Conservation (phyloP, 2,797 vertebrate genomes). For the Sebastes flavidus region DNA sequence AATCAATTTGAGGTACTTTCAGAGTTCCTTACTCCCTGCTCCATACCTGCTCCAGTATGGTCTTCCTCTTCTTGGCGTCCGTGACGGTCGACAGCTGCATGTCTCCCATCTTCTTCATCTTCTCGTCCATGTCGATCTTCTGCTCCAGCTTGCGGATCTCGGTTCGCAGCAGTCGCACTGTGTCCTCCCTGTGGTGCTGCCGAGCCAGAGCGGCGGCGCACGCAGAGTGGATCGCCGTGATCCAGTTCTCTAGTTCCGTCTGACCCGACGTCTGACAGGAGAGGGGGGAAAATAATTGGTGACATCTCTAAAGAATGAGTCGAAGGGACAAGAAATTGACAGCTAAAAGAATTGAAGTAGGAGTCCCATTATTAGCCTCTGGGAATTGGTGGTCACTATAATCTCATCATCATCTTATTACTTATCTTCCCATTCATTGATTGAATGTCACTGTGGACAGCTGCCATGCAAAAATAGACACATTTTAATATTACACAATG, state of each 20-base stretch:
- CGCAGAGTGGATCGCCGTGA: slow-evolving; percentile 93
- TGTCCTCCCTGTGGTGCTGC: slow-evolving; percentile 93
- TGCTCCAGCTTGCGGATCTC: slow-evolving; percentile 93
- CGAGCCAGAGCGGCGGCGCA: slow-evolving; percentile 90
- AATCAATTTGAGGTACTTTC: background rate
- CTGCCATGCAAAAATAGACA: slow-evolving; percentile 64
- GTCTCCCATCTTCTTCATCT: slow-evolving; percentile 97
- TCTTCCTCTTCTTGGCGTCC: slow-evolving; percentile 93
- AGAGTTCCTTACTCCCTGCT: background rate
- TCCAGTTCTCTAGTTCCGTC: slow-evolving; percentile 96
- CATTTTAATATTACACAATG: slow-evolving; percentile 61
- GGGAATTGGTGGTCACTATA: slow-evolving; percentile 2
- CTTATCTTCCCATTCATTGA: slow-evolving; percentile 43
- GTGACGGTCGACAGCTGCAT: slow-evolving; percentile 94
- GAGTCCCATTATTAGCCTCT: slow-evolving; percentile 11
- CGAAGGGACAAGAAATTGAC: slow-evolving; percentile 3
- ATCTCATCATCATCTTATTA: slow-evolving; percentile 52
- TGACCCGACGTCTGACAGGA: slow-evolving; percentile 89
- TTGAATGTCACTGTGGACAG: slow-evolving; percentile 59
- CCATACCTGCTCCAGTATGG: slow-evolving; percentile 92
- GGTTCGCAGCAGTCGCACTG: slow-evolving; percentile 86
- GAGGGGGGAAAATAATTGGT: background rate
- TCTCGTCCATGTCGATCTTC: slow-evolving; percentile 95
- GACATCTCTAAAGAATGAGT: background rate
- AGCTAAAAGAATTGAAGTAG: slow-evolving; percentile 14